These are phyloP conservation scores for Stictonetta naevosa DNA, from an alignment of 2,113 vertebrate species.

Conservation along the genomic window DNA sequence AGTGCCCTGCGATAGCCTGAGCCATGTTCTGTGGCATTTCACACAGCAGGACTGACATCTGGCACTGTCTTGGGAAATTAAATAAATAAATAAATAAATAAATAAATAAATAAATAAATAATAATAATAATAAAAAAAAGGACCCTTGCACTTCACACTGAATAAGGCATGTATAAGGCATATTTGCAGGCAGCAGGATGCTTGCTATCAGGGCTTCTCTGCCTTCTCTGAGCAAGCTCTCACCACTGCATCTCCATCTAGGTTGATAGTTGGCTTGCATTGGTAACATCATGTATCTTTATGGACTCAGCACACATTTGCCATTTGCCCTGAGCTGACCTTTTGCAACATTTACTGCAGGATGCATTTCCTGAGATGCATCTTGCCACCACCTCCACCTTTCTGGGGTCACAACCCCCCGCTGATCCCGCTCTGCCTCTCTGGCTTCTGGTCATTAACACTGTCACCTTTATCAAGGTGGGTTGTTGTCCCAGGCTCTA, in stretches of 20 bases:
- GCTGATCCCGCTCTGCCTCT: neutral
- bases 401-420: accelerated
- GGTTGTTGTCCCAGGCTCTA: neutral
- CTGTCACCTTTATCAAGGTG: accelerated
- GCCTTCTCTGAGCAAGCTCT: neutral
- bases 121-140: no score
- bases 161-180: neutral
- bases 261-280: accelerated
- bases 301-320: accelerated
- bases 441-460: accelerated
- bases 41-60: accelerated
- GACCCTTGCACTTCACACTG: neutral
- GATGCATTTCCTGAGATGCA: neutral
- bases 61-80: neutral
- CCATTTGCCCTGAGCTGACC: neutral
- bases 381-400: neutral
- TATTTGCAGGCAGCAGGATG: neutral
- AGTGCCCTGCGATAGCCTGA: accelerated
- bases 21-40: neutral
- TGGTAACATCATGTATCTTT: accelerated
- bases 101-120: no score
- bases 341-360: neutral
- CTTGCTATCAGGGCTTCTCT: neutral
- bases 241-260: accelerated
- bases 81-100: neutral